A percentile compares a stretch with the other conserved stretches of the same genome.
phyloP scores from a whole-genome alignment of 2,888 invertebrate species.

The Melanostoma mellinum region DNA sequence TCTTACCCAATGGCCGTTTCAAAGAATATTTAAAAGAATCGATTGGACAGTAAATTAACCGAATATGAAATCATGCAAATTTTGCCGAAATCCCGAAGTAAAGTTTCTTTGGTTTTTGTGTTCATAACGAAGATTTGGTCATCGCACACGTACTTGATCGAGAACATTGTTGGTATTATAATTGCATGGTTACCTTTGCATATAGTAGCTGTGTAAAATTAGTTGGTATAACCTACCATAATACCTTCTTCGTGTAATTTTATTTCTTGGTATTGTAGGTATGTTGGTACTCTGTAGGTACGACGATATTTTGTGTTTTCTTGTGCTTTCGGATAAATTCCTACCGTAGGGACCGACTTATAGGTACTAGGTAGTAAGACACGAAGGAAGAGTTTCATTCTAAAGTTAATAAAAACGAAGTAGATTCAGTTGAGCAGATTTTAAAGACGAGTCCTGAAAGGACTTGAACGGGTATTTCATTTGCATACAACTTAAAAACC shows the following conservation, averaged over 20 bases:
- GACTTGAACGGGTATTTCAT: too few relatives aligned
- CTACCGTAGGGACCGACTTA: too few relatives aligned
- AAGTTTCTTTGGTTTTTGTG: conserved; percentile 3
- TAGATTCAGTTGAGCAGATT: not conserved
- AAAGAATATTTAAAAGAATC: conserved; percentile 36
- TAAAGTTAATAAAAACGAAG: not conserved
- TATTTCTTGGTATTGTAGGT: not conserved
- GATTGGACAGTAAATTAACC: conserved; percentile 55
- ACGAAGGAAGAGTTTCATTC: not conserved
- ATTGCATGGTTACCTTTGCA: not conserved
- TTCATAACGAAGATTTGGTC: conserved; percentile 6
- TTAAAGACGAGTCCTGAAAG: not conserved
- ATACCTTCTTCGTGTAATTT: conserved; percentile 1
- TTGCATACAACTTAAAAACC: too few relatives aligned
- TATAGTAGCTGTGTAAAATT: conserved; percentile 4
- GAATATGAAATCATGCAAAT: conserved; percentile 64
- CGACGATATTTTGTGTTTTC: not conserved
- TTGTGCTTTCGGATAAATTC: not conserved
- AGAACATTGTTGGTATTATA: conserved; percentile 29
- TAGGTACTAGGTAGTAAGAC: too few relatives aligned
- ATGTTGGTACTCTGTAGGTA: not conserved
- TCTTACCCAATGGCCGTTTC: not conserved
- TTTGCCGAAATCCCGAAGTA: conserved; percentile 11
- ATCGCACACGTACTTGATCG: conserved; percentile 7
- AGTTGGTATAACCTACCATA: not conserved